phyloP scores from a whole-genome alignment of 2,113 vertebrate species.

The Oreochromis niloticus region DNA sequence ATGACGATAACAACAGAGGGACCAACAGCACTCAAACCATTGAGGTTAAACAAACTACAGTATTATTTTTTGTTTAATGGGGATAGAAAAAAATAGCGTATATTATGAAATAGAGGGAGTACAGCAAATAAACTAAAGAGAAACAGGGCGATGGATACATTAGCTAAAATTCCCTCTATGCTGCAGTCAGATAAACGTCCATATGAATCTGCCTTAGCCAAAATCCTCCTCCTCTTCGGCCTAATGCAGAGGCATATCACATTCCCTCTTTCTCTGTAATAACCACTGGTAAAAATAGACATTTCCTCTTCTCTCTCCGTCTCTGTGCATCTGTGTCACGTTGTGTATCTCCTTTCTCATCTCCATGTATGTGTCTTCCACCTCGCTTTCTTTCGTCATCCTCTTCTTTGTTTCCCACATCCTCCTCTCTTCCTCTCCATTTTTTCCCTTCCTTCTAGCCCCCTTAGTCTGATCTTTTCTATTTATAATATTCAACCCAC shows the following conservation, averaged over 20 bases:
- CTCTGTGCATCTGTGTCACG: not conserved
- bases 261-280: constrained; percentile 20
- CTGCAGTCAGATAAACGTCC: constrained; percentile 28
- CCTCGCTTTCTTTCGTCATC: constrained; percentile 31
- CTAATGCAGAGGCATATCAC: constrained; percentile 34
- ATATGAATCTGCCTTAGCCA: constrained; percentile 20
- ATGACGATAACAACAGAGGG: not conserved
- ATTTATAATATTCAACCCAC: constrained; percentile 64
- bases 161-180: constrained; percentile 47
- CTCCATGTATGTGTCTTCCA: constrained; percentile 25
- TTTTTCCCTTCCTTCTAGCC: not conserved
- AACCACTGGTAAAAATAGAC: constrained; percentile 62
- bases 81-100: not conserved
- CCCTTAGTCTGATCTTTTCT: constrained; percentile 37
- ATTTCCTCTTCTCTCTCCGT: constrained; percentile 8
- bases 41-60: not conserved
- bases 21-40: not conserved
- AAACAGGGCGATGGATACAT: not conserved
- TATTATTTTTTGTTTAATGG: not conserved
- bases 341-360: constrained; percentile 29
- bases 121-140: not conserved
- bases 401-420: constrained; percentile 10
- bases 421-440: constrained; percentile 1
- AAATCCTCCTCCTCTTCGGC: constrained; percentile 2
- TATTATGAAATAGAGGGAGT: not conserved